These are phyloP conservation scores for Aeoliscus strigatus DNA, from an alignment of 2,797 vertebrate species.

Conservation along the genomic window DNA sequence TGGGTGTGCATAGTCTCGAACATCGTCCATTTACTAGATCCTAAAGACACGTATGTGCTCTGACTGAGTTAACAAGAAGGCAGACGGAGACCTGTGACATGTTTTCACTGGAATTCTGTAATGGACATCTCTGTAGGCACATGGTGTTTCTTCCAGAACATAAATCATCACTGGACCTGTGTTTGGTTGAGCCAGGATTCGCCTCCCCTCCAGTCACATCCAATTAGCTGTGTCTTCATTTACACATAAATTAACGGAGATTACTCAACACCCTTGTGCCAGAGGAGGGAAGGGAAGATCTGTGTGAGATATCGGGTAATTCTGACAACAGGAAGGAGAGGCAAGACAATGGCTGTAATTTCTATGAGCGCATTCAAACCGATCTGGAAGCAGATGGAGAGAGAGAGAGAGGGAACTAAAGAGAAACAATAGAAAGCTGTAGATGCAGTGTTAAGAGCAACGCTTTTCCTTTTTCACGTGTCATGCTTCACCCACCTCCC, in stretches of 20 bases:
- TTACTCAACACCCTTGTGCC: slow-evolving; percentile 47
- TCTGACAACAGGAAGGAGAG: slow-evolving; percentile 41
- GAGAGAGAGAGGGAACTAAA: slow-evolving; percentile 8
- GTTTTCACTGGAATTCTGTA: slow-evolving; percentile 24
- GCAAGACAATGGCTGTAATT: slow-evolving; percentile 20
- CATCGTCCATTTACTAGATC: slow-evolving; percentile 38
- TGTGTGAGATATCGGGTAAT: slow-evolving; percentile 35
- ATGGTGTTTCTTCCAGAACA: slow-evolving; percentile 26
- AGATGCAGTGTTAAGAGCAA: slow-evolving; percentile 60
- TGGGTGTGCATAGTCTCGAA: slow-evolving; percentile 54
- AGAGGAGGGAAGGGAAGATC: slow-evolving; percentile 46
- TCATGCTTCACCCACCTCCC: slow-evolving; percentile 73
- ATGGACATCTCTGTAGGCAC: slow-evolving; percentile 20
- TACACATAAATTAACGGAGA: slow-evolving; percentile 56
- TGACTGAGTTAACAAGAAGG: slow-evolving; percentile 31
- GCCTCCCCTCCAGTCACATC: slow-evolving; percentile 30
- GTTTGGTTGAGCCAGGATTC: slow-evolving; percentile 25
- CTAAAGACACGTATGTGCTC: slow-evolving; percentile 36
- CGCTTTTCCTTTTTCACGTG: slow-evolving; percentile 68
- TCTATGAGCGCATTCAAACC: slow-evolving; percentile 22
- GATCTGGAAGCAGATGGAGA: slow-evolving; percentile 20
- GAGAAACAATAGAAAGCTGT: slow-evolving; percentile 56
- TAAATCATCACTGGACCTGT: slow-evolving; percentile 35
- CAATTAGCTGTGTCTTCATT: slow-evolving; percentile 51
- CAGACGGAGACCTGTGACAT: slow-evolving; percentile 11